phyloP scores from a whole-genome alignment of 2,113 vertebrate genomes.

The Garra rufa region DNA sequence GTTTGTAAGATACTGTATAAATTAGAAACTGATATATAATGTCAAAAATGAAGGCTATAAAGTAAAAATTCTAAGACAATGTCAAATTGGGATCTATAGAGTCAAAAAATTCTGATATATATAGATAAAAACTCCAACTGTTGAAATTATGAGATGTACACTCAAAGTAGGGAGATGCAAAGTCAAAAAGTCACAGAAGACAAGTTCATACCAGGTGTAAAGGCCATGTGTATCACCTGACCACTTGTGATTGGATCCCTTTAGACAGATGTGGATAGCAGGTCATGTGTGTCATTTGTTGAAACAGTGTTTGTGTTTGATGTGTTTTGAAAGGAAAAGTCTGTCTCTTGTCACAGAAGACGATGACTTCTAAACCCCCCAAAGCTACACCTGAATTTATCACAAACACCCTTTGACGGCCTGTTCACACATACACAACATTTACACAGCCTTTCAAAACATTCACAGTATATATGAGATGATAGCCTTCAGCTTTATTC shows the following conservation, averaged over 20 bases:
- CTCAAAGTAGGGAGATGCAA: neutral
- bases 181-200: neutral
- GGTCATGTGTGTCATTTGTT: neutral
- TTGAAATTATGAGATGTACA: too few relatives aligned
- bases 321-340: neutral
- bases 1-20: too few relatives aligned
- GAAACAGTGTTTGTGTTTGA: neutral
- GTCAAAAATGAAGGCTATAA: too few relatives aligned
- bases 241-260: neutral
- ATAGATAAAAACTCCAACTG: too few relatives aligned
- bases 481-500: neutral
- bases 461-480: neutral
- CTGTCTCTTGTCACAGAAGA: neutral
- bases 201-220: neutral
- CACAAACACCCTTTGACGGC: constrained; percentile 4
- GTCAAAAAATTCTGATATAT: too few relatives aligned
- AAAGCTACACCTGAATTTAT: constrained; percentile 28
- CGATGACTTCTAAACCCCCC: neutral
- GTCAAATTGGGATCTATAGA: too few relatives aligned
- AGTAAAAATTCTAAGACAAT: too few relatives aligned
- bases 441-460: neutral
- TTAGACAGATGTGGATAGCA: constrained; percentile 8
- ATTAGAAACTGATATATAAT: too few relatives aligned
- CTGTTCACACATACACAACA: constrained; percentile 5
- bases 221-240: neutral